phyloP scores from a whole-genome alignment of 2,888 invertebrate genomes.

The Apantesis nais region DNA sequence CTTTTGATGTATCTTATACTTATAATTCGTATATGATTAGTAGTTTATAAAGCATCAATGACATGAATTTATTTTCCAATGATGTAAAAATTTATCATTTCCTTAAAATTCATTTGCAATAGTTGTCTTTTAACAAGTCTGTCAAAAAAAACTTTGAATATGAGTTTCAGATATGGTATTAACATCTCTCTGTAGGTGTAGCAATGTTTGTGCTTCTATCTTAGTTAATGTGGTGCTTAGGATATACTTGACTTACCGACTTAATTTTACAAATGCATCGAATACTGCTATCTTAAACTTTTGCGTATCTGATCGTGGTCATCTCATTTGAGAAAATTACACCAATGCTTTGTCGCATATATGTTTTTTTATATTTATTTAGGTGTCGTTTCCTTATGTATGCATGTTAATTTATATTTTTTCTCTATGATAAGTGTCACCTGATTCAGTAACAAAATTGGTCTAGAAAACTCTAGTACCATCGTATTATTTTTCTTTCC shows the following conservation, averaged over 20 bases:
- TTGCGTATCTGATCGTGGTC: not conserved
- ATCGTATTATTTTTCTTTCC: too few relatives aligned
- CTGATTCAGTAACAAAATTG: too few relatives aligned
- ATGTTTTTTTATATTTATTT: too few relatives aligned
- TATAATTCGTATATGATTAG: too few relatives aligned
- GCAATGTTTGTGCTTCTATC: slow-evolving; percentile 38
- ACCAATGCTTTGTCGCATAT: too few relatives aligned
- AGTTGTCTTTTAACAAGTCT: not conserved
- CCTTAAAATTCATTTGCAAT: not conserved
- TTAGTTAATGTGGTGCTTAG: slow-evolving; percentile 60
- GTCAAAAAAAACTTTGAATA: not conserved
- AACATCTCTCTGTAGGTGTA: slow-evolving; percentile 27
- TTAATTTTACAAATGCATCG: slow-evolving; percentile 68
- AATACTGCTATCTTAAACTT: slow-evolving; percentile 39
- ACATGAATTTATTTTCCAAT: not conserved
- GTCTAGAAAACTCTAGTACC: too few relatives aligned
- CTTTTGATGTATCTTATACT: too few relatives aligned
- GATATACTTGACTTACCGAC: slow-evolving; percentile 61
- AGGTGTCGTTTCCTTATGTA: too few relatives aligned
- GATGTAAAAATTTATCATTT: not conserved
- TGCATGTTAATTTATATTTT: too few relatives aligned
- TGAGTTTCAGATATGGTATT: slow-evolving; percentile 18
- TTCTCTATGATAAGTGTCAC: too few relatives aligned
- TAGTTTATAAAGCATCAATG: not conserved
- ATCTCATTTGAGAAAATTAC: not conserved